Conservation (phyloP, 2,888 invertebrate genomes). For the Protonemura montana region DNA sequence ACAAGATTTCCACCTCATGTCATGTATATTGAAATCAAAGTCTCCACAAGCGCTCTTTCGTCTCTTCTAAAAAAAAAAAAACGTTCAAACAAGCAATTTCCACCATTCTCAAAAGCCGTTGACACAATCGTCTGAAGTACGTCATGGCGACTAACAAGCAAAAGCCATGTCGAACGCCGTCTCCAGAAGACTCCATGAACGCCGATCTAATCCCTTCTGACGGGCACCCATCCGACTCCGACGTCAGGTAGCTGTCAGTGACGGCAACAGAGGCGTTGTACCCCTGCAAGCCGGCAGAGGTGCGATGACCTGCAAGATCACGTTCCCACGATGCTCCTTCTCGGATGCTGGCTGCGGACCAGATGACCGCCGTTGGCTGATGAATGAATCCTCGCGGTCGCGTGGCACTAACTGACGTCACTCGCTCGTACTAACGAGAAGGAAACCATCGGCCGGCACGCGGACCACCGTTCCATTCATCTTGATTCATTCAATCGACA, state of each 20-base stretch:
- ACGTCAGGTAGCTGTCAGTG: background rate
- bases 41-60: background rate
- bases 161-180: background rate
- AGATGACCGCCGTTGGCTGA: constrained; percentile 52
- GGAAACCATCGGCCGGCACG: constrained; percentile 21
- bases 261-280: constrained; percentile 5
- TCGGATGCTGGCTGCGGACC: constrained; percentile 42
- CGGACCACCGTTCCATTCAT: background rate
- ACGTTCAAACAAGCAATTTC: background rate
- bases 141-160: background rate
- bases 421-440: constrained; percentile 46
- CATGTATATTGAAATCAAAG: background rate
- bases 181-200: background rate
- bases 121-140: background rate
- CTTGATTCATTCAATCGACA: background rate
- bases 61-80: background rate
- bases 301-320: constrained; percentile 45
- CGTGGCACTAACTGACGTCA: constrained; percentile 60
- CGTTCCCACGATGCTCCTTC: constrained; percentile 47
- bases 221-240: background rate
- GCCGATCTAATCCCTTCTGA: background rate
- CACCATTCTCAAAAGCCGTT: background rate
- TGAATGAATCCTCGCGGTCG: constrained; percentile 57
- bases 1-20: background rate
- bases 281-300: constrained; percentile 17